phyloP scores from a whole-genome alignment of 2,797 vertebrate genomes.

The Numenius phaeopus region DNA sequence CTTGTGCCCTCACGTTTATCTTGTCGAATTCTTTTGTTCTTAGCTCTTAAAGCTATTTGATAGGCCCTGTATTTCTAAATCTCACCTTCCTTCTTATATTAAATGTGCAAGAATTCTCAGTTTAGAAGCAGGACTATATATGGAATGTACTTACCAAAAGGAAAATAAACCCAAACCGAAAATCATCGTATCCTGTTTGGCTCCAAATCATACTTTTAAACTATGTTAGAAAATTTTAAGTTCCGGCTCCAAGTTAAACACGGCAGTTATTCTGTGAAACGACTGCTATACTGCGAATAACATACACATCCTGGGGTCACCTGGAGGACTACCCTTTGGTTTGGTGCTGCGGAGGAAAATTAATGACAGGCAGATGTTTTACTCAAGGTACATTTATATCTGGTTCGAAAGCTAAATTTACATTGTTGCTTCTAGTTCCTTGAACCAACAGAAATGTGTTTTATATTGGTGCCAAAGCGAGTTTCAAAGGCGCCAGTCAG shows the following conservation, averaged over 20 bases:
- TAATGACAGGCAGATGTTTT: constrained; percentile 28
- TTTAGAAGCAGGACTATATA: constrained; percentile 7
- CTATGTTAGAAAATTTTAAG: neutral
- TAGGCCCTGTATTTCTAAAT: neutral
- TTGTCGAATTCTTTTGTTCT: neutral
- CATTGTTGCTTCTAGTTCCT: neutral
- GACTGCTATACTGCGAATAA: neutral
- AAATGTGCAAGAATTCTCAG: neutral
- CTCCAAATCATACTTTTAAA: neutral
- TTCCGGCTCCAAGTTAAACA: constrained; percentile 32
- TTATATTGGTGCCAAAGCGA: neutral
- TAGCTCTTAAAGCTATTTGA: neutral
- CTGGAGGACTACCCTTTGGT: neutral
- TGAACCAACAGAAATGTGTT: neutral
- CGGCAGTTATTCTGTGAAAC: neutral
- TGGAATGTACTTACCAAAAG: constrained; percentile 9
- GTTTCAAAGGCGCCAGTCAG: neutral
- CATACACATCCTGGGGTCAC: neutral
- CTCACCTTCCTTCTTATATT: neutral
- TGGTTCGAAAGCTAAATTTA: neutral
- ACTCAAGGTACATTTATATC: neutral
- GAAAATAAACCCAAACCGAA: constrained; percentile 47
- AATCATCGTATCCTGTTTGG: neutral
- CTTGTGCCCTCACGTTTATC: neutral
- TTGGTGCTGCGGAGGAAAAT: neutral